These are phyloP conservation scores for Hartigia nigra DNA, from an alignment of 2,888 invertebrate genomes.

Conservation along the genomic window DNA sequence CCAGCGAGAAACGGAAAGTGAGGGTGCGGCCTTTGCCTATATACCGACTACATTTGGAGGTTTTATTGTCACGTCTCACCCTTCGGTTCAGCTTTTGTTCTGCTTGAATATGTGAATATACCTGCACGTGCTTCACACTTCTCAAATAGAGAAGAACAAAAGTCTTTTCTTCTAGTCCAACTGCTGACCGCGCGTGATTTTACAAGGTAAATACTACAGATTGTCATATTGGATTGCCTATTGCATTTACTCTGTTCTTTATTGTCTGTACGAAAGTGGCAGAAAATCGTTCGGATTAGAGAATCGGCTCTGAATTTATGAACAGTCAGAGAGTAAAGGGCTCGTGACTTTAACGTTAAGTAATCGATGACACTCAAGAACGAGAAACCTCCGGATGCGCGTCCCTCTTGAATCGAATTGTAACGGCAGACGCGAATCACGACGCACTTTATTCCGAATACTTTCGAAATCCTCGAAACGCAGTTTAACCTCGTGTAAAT, in stretches of 20 bases:
- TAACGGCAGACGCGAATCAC: not conserved
- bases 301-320: not conserved
- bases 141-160: not conserved
- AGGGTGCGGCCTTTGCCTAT: constrained; percentile 36
- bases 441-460: not conserved
- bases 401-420: too few relatives aligned
- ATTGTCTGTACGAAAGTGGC: not conserved
- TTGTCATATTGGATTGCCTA: not conserved
- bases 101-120: not conserved
- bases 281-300: not conserved
- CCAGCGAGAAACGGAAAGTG: constrained; percentile 43
- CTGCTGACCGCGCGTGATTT: not conserved
- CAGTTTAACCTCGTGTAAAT: not conserved
- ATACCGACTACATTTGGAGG: constrained; percentile 28
- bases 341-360: not conserved
- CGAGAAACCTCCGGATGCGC: not conserved
- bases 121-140: not conserved
- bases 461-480: not conserved
- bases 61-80: not conserved
- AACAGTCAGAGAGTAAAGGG: not conserved
- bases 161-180: not conserved
- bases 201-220: not conserved
- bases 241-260: not conserved
- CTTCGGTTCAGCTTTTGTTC: not conserved
- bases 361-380: not conserved